phyloP scores from a whole-genome alignment of 2,113 vertebrate genomes.

The Chionomys nivalis region DNA sequence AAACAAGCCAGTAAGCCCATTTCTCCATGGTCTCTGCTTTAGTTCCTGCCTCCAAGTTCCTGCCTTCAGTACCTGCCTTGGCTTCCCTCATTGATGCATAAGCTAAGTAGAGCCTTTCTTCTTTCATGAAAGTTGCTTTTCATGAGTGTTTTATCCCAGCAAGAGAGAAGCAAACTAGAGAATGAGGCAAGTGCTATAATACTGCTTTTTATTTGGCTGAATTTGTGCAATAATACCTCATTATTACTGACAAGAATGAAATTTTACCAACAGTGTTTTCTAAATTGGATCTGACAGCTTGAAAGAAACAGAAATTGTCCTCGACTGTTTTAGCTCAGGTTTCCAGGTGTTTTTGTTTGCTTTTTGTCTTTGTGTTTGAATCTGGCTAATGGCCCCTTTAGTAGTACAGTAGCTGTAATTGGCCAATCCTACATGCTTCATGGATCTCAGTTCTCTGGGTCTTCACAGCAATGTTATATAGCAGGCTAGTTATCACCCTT shows the following conservation, averaged over 20 bases:
- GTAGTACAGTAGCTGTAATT: neutral
- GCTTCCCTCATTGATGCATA: neutral
- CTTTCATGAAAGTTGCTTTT: neutral
- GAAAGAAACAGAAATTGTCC: neutral
- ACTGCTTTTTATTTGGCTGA: neutral
- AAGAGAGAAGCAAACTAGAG: neutral
- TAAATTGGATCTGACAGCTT: neutral
- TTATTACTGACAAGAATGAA: neutral
- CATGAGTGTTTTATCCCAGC: no score
- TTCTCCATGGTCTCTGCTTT: neutral
- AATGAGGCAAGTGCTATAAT: neutral
- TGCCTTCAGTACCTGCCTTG: neutral
- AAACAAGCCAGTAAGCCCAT: neutral
- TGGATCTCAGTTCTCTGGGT: no score
- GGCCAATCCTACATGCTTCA: neutral
- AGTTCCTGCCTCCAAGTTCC: neutral
- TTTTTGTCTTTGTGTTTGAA: neutral
- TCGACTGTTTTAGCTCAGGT: neutral
- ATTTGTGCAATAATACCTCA: constrained; percentile 3
- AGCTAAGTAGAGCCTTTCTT: neutral
- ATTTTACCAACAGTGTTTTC: constrained; percentile 9
- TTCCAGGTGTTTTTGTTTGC: neutral
- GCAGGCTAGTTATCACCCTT: neutral
- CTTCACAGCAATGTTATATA: neutral
- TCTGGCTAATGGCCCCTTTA: neutral